Evolutionary conservation across 2,797 vertebrate genomes (phyloP).

Genomic region (Sebastolobus altivelis): DNA sequence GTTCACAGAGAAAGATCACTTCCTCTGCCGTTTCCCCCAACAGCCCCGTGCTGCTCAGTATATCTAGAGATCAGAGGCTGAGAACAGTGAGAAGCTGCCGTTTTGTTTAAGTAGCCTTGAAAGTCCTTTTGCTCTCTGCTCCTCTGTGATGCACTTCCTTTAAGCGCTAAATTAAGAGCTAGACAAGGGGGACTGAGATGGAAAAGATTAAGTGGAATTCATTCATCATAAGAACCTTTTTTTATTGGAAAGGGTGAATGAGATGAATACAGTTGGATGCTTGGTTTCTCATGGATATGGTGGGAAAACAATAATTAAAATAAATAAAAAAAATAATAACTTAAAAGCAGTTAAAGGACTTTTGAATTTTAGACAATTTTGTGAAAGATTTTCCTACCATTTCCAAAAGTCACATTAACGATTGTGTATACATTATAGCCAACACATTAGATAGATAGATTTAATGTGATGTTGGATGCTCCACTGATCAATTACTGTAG

Average conservation of each 20-base stretch:
- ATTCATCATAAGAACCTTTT: conserved; percentile 33
- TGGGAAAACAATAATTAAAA: not conserved
- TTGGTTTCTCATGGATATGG: not conserved
- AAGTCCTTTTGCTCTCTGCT: conserved; percentile 68
- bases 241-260: not conserved
- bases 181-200: conserved; percentile 25
- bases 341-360: not conserved
- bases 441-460: not conserved
- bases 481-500: not conserved
- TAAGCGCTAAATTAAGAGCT: conserved; percentile 63
- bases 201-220: conserved; percentile 48
- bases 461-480: not conserved
- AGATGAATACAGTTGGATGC: conserved; percentile 15
- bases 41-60: conserved; percentile 27
- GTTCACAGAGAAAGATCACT: conserved; percentile 48
- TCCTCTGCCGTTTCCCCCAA: conserved; percentile 43
- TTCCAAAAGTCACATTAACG: not conserved
- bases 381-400: not conserved
- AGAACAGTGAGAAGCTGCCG: conserved; percentile 44
- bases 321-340: not conserved
- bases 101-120: conserved; percentile 69
- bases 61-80: conserved; percentile 64
- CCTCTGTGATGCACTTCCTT: conserved; percentile 60
- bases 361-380: not conserved
- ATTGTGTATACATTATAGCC: not conserved